Evolutionary conservation across 2,888 invertebrate genomes (phyloP), one percentile per base, ranked within the genome.

Genomic region (Anoncus sp.): DNA sequence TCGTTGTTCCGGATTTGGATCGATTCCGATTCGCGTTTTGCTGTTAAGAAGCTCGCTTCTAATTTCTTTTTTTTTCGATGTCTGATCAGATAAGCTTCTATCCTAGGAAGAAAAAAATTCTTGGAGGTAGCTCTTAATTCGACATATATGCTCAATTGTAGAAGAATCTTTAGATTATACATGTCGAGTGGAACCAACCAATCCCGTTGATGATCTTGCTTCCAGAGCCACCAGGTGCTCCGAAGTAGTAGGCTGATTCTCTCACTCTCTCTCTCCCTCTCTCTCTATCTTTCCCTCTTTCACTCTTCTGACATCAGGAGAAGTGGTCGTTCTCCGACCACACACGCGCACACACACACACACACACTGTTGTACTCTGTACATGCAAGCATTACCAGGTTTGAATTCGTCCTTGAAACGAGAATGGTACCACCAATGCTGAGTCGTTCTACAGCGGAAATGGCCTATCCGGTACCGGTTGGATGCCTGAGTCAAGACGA

Each of bases 401-500:
- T 60, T 38, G 40, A 49, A 70, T 74, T 70, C 77, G 77, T 74
- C 77, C 77, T 77, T 77, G 73, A 77, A 63, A 57, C 67, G 62
- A 51, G 40, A 62, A 63, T 73, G 45, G 45, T 73, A 53, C 73
- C 35, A 73, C 77, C 77, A 77, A 77, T 77, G 69, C 63, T 22
- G 69, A 38, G 65, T 59, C 59, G 63, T 69, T 60, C 81, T 84
- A 81, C 82, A 84, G 77, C 84, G 83, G 87, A 86, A 88, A 79
- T 82, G 84, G 80, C 87, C 87, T 85, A 87, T 87, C 86, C 82
- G 73, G 49, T 51, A 53, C 51, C 38, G 66, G 57, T 53, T 70
- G 51, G 45, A 59, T 22, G 45, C 45, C 31, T n/a, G 62, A 49
- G 65, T n/a, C n/a, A 7, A 35, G 10, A 22, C 38, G 51, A 60